Evolutionary conservation across 2,113 vertebrate genomes (phyloP), one percentile per base, ranked within the genome.

Genomic region (Nipponia nippon): DNA sequence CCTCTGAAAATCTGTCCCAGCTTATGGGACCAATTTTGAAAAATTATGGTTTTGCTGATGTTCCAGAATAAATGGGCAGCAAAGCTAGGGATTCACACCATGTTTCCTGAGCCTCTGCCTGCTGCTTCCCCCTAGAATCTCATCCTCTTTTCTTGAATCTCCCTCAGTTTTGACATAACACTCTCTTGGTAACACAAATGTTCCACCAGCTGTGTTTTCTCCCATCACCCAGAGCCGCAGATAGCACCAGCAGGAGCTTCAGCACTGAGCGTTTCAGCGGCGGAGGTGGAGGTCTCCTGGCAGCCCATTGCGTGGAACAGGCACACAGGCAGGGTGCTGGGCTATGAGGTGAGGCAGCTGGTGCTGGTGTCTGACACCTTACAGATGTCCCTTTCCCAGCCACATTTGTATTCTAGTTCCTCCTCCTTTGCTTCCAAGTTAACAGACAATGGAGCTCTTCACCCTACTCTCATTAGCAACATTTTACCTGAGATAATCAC

Each of bases 231-330:
- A 99, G 99, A 99, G 91, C 99, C 99, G 0, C 98, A 98, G 18
- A 96, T 98, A 88, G 98, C 98, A 21, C 99, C 99, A 3, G 91
- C 83, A 1, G 98, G 96, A 69, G 94, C 98, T 15, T 97, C 98
- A 16, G 98, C 98, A 7, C 97, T 97, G 23, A 98, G 98, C 6
- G 26, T 98, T 85, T 99, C 99, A 3, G 98, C 98, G 1, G 98
- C 98, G 2, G 98, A 99, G 89, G 97, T 99, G 47, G 98, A 99
- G 89, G 98, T 99, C 78, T 98, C 98, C 66, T 99, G 99, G 99
- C 98, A 99, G 77, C 98, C 98, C 40, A 92, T 99, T n/a, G 95
- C 97, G 3, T 97, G 97, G 86, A 98, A 97, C 76, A 96, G 98
- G 69, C 98, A 97, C 96, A 98, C 96, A 5, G 98, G 98, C 77